Base-by-base conservation (phyloP, 1,140 invertebrate genomes). In the Contarinia nasturtii region DNA sequence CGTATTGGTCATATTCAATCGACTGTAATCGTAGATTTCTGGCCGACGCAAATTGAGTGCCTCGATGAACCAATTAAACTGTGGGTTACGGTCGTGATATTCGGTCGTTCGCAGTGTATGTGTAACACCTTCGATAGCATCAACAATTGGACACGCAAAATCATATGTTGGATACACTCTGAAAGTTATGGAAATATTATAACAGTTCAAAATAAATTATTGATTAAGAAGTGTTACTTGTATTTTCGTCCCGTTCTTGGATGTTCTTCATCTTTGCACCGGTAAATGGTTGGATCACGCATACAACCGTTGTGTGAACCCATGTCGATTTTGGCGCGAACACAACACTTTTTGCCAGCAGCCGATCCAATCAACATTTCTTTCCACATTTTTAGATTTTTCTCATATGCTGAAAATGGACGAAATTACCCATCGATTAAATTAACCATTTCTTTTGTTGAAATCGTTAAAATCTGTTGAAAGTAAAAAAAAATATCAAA, bases 111-210 rank as follows among this genome's bases (percentile, higher is more conserved):
- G 73, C 34, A 99, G 67, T 4, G 92, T 89, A 63, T 99, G 96
- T 0, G 95, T 99, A 7, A 99, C 92, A 48, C 83, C 84, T 71
- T 99, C 96, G 43, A 98, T 73, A 44, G 88, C 82, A 66, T 99
- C 96, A 2, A 99, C 94, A 58, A 98, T 96, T 3, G 96, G 96
- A 66, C 96, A 99, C 1, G 95, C 93, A 73, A 99, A 99, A 69
- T 99, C 96, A 59, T 99, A 99, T 0, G 95, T 99, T 21, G 96
- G 96, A 69, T 99, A 99, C 3, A 95, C 93, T 57, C 91, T 95
- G 59, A 65, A 73, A 57, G n/a, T n/a, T 51, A 52, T 50, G 14
- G 54, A 48, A 33, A 53, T 15, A 51, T n/a, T 10, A 20, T 19
- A 48, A 17, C 17, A 52, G 36, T 44, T 37, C n/a, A 50, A 40